Base-by-base conservation (phyloP, 2,888 invertebrate species). In the Syrphus vitripennis region DNA sequence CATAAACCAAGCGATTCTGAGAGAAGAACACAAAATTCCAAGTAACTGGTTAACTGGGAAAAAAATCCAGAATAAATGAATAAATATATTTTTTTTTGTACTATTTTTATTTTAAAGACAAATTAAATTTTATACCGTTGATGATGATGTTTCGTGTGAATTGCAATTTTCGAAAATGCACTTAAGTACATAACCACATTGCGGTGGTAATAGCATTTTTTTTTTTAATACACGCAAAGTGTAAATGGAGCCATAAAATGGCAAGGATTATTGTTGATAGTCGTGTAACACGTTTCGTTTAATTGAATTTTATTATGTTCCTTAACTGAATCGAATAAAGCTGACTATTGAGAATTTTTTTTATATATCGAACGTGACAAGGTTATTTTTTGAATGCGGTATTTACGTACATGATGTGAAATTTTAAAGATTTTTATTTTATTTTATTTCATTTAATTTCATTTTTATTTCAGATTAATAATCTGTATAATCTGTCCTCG, bases 251-350 rank as follows among this genome's bases (percentile, higher is more conserved):
- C 40, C 26, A 40, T 57, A 31, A 37, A 61, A 21, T 26, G 16
- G 42, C n/a, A 26, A 63, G 63, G 61, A 42, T 26, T 26, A 42
- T 42, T 40, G 40, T 42, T 59, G 42, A 63, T 26, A 63, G 42
- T 63, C 26, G 29, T 42, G 63, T 42, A n/a, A 42, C 59, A 63
- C 63, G 63, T 63, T n/a, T 63, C 26, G 12, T 63, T 63, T 42
- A 63, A 63, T 63, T 63, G 63, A 63, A 63, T 63, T 61, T 61
- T 61, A 40, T 40, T 40, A 40, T 14, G 10, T 24, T 40, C 9
- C n/a, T 4, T 61, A 26, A 26, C 19, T 61, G 37, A 24, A 61
- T 40, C 26, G 9, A 37, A 61, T 40, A 14, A 3, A 5, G 16
- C 9, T 31, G 29, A 16, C 10, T 31, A 48, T 55, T 55, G 10